Evolutionary conservation across 2,888 invertebrate species (phyloP).

Genomic region (Drosophila yooni): DNA sequence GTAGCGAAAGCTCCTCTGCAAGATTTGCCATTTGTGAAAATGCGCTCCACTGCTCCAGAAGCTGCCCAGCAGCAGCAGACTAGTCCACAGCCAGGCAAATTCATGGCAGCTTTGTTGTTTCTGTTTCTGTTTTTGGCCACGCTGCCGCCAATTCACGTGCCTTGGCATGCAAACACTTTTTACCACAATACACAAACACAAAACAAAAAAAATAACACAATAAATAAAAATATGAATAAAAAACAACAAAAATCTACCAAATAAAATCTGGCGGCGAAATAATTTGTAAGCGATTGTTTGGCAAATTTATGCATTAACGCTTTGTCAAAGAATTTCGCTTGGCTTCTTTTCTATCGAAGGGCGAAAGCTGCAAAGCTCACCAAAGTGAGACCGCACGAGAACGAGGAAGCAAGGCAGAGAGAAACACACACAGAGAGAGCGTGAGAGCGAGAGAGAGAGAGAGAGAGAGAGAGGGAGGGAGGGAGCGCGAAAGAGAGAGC

Average conservation of each 20-base stretch:
- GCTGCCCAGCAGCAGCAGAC: constrained; percentile 34
- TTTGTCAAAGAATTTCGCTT: not conserved
- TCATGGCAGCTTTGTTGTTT: constrained; percentile 14
- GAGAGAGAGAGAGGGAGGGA: not conserved
- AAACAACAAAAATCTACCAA: not conserved
- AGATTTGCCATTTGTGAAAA: constrained; percentile 67
- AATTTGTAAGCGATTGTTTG: not conserved
- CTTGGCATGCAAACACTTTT: constrained; percentile 50
- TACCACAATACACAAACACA: not conserved
- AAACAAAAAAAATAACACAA: not conserved
- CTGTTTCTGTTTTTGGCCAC: constrained; percentile 23
- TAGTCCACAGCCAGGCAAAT: constrained; percentile 16
- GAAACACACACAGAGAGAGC: not conserved
- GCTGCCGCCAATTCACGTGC: constrained; percentile 41
- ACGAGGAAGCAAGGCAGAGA: not conserved
- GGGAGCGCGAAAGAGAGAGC: constrained; percentile 2
- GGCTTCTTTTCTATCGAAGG: constrained; percentile 4
- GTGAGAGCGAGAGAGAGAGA: not conserved
- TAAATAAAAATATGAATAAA: constrained; percentile 1
- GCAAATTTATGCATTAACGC: not conserved
- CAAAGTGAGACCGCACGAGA: not conserved
- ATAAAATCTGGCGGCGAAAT: constrained; percentile 3
- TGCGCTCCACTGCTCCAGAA: constrained; percentile 27
- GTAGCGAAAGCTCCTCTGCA: constrained; percentile 70
- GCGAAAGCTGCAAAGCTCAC: constrained; percentile 17